phyloP scores from a whole-genome alignment of 2,888 invertebrate species.

The Bibio marci region DNA sequence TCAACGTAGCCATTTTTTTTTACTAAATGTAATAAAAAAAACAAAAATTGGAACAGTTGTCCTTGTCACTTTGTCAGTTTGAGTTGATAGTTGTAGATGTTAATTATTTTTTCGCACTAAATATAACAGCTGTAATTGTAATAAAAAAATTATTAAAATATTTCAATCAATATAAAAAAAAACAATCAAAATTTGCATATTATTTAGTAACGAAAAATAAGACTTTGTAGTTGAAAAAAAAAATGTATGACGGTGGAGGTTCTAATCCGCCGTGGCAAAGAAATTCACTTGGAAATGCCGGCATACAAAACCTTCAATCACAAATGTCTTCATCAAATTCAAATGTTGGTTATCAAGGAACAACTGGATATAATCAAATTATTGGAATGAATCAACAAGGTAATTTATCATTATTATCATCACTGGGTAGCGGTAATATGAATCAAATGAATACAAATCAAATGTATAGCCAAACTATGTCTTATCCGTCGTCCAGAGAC shows the following conservation, averaged over 20 bases:
- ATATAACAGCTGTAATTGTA: no score
- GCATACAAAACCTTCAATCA: slow-evolving; percentile 31
- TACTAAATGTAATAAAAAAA: no score
- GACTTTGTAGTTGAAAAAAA: no score
- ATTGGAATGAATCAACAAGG: slow-evolving; percentile 43
- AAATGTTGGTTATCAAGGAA: slow-evolving; percentile 54
- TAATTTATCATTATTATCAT: slow-evolving; percentile 29
- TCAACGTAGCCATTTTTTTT: no score
- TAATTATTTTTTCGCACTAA: no score
- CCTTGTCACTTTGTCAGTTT: no score
- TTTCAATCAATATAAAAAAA: no score
- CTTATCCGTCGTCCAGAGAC: slow-evolving; percentile 66
- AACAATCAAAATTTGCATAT: no score
- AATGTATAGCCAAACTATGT: slow-evolving; percentile 56
- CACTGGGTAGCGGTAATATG: slow-evolving; percentile 26
- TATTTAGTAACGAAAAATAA: no score
- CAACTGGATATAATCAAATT: slow-evolving; percentile 48
- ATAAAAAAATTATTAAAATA: no score
- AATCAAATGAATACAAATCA: slow-evolving; percentile 46
- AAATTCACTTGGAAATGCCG: slow-evolving; percentile 14
- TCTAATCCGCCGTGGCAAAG: slow-evolving; percentile 64
- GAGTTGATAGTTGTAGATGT: no score
- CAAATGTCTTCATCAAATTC: slow-evolving; percentile 48
- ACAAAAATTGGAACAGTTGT: no score
- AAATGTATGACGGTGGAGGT: slow-evolving; percentile 36